Conservation (phyloP, 2,113 vertebrate genomes). For the Bujurquina vittata region DNA sequence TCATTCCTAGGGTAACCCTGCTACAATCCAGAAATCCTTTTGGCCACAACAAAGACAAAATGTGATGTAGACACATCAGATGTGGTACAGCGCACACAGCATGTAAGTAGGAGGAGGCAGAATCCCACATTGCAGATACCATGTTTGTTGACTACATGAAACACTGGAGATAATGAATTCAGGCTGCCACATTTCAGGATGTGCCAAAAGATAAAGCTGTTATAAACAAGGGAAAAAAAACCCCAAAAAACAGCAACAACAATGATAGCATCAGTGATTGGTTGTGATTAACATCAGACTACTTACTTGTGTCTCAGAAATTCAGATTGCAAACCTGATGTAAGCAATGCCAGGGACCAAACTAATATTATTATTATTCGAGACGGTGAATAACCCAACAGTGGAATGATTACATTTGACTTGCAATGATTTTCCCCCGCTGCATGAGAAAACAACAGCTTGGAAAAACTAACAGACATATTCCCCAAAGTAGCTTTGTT, state of each 20-base stretch:
- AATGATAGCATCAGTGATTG: conserved; percentile 66
- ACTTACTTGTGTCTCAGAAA: conserved; percentile 62
- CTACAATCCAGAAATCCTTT: conserved; percentile 68
- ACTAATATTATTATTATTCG: conserved; percentile 77
- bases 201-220: conserved; percentile 68
- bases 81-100: conserved; percentile 34
- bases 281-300: conserved; percentile 73
- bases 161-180: conserved; percentile 63
- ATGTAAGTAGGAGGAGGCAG: conserved; percentile 56
- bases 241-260: conserved; percentile 26
- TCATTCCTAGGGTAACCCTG: conserved; percentile 66
- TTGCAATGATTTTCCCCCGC: conserved; percentile 75
- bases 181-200: conserved; percentile 64
- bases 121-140: conserved; percentile 58
- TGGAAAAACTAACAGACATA: conserved; percentile 73
- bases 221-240: conserved; percentile 51
- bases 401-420: conserved; percentile 81
- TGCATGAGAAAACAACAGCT: conserved; percentile 74
- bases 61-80: conserved; percentile 59
- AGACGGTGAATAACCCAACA: conserved; percentile 72
- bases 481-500: conserved; percentile 69
- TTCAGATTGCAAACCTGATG: conserved; percentile 70
- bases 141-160: conserved; percentile 62
- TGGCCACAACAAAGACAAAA: conserved; percentile 70
- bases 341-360: conserved; percentile 61